Evolutionary conservation across 2,888 invertebrate genomes (phyloP).

Genomic region (Danaus chrysippus): DNA sequence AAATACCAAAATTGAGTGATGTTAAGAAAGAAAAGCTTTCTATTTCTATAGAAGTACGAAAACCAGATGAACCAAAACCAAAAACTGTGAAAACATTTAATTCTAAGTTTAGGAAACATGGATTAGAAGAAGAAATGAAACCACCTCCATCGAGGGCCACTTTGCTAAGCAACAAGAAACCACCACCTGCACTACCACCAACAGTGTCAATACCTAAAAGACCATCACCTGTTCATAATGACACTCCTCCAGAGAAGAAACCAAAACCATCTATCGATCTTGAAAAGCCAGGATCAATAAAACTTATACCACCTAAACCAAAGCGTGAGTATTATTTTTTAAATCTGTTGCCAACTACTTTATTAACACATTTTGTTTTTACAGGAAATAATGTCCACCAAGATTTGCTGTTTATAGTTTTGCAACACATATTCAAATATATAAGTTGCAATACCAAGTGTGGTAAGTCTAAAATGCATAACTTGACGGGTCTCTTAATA

Average conservation of each 20-base stretch:
- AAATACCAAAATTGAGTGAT: slow-evolving; percentile 86
- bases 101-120: slow-evolving; percentile 94
- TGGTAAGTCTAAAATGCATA: slow-evolving; percentile 78
- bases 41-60: slow-evolving; percentile 89
- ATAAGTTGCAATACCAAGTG: slow-evolving; percentile 49
- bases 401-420: slow-evolving; percentile 18
- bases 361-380: slow-evolving; percentile 67
- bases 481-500: slow-evolving; percentile 63
- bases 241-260: slow-evolving; percentile 87
- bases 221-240: slow-evolving; percentile 71
- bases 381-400: slow-evolving; percentile 49
- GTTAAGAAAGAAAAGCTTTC: slow-evolving; percentile 84
- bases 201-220: slow-evolving; percentile 67
- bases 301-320: slow-evolving; percentile 91
- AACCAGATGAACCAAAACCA: slow-evolving; percentile 84
- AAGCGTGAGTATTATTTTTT: slow-evolving; percentile 88
- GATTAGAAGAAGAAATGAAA: slow-evolving; percentile 91
- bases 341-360: slow-evolving; percentile 32
- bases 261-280: slow-evolving; percentile 76
- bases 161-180: slow-evolving; percentile 79
- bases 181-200: slow-evolving; percentile 69
- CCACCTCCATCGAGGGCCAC: slow-evolving; percentile 89
- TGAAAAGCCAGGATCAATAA: slow-evolving; percentile 86
- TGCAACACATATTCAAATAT: slow-evolving; percentile 37
- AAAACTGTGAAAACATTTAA: slow-evolving; percentile 96